Evolutionary conservation across 2,113 vertebrate species (phyloP), one percentile per base, ranked within the genome.

Genomic region (Monarcha castaneiventris): DNA sequence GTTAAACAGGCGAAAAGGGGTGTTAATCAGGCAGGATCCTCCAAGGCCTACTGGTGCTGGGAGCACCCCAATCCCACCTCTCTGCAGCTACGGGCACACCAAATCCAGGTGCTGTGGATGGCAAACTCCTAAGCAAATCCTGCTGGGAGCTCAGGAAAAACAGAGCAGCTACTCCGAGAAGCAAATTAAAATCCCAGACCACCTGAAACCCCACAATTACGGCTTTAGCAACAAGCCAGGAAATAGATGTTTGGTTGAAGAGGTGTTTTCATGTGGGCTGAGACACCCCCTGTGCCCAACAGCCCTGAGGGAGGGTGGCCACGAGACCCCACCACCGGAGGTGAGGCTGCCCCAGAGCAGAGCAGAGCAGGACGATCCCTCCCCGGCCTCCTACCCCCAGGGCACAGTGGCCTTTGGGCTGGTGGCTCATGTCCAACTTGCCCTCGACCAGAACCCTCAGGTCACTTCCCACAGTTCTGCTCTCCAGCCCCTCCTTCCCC

Each of bases 191-290:
- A 25, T 33, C 27, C 27, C 7, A 35, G 30, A 1, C 6, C 21
- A 43, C 20, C 27, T 0, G 0, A 63, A 80, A 0, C 3, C 10
- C 8, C 4, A 10, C 30, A 35, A 6, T 30, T 27, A 10, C 16
- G 16, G 39, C 29, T 67, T 44, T 48, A 87, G n/a, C 35, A 61
- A 4, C 15, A 18, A 71, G 12, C 3, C n/a, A 30, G 9, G 6
- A n/a, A 37, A 39, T 4, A 29, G 8, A 12, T 10, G 11, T 11
- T 39, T 15, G 13, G 8, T 11, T 32, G 11, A 41, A 30, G 44
- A 76, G 10, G 2, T 21, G 10, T 54, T 62, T 37, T 30, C 56
- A 21, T 4, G 33, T 14, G 35, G 55, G 49, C 37, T 73, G 58
- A 43, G 46, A 27, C 48, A 44, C 11, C 32, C 6, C 32, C 44